Percentiles rank a stretch among this genome's conserved stretches.
Conservation (phyloP, 2,113 vertebrate species). For the Saimiri boliviensis region DNA sequence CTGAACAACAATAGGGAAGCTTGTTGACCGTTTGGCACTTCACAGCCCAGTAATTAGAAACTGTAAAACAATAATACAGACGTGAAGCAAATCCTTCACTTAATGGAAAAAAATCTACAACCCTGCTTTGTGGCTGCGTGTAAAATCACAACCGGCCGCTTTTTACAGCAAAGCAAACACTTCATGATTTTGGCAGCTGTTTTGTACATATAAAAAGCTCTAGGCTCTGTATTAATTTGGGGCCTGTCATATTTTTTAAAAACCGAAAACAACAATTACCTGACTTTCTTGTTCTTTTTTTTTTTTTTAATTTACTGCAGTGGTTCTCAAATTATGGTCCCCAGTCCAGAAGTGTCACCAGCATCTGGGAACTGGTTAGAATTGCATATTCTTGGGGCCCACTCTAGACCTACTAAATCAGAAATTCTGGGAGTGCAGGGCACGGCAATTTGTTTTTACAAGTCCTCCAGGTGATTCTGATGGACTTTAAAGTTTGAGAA, state of each 20-base stretch:
- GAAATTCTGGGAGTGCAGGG: neutral
- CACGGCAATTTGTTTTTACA: neutral
- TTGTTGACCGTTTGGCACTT: conserved; percentile 79
- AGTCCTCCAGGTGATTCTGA: neutral
- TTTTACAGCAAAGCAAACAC: conserved; percentile 75
- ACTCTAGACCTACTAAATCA: neutral
- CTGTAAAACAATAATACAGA: conserved; percentile 74
- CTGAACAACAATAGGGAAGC: conserved; percentile 75
- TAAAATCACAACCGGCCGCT: conserved; percentile 74
- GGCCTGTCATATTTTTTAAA: conserved; percentile 41
- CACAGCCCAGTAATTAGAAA: conserved; percentile 77
- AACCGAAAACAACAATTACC: conserved; percentile 33
- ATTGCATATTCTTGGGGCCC: neutral
- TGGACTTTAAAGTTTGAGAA: neutral
- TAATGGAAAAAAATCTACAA: conserved; percentile 52
- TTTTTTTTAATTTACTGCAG: conserved; percentile 55
- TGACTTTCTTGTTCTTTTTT: conserved; percentile 60
- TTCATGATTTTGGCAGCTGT: conserved; percentile 81
- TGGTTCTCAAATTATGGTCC: conserved; percentile 62
- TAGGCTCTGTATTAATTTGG: conserved; percentile 69
- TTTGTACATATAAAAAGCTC: conserved; percentile 73
- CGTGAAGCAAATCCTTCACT: conserved; percentile 73
- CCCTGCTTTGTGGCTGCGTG: conserved; percentile 73
- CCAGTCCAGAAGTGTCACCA: neutral
- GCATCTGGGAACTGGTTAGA: conserved; percentile 10